phyloP scores from a whole-genome alignment of 2,888 invertebrate species.

The Tetheella fluctuosa region DNA sequence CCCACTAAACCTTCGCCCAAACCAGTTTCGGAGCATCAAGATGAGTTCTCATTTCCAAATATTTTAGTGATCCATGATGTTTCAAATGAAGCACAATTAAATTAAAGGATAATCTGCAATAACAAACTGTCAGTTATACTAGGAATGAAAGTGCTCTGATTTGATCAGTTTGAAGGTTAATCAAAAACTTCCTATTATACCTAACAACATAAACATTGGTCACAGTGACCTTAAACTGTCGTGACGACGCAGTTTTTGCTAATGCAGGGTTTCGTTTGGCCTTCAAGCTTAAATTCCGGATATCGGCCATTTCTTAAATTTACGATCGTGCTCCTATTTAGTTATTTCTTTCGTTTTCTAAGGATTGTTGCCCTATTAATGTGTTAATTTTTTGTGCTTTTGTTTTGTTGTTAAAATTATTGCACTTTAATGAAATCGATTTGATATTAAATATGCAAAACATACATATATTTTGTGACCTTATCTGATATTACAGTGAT shows the following conservation, averaged over 20 bases:
- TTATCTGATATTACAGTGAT: neutral
- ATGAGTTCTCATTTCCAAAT: too few relatives aligned
- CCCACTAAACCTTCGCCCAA: too few relatives aligned
- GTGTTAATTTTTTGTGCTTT: neutral
- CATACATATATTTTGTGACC: neutral
- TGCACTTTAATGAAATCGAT: neutral
- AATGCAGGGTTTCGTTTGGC: slow-evolving; percentile 6
- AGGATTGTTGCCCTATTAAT: neutral
- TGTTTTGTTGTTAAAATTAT: neutral
- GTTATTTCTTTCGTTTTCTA: neutral
- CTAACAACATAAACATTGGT: neutral
- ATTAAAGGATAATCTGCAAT: neutral
- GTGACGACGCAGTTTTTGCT: slow-evolving; percentile 25
- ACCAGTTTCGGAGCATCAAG: too few relatives aligned
- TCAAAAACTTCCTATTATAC: neutral
- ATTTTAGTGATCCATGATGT: too few relatives aligned
- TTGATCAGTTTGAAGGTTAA: neutral
- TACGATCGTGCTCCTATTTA: neutral
- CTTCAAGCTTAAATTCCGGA: neutral
- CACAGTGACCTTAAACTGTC: slow-evolving; percentile 16
- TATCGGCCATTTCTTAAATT: neutral
- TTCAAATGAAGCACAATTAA: neutral
- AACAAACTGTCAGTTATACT: neutral
- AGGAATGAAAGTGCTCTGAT: neutral
- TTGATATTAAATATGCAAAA: neutral